Evolutionary conservation across 2,113 vertebrate species (phyloP).

Genomic region (Acanthochromis polyacanthus): DNA sequence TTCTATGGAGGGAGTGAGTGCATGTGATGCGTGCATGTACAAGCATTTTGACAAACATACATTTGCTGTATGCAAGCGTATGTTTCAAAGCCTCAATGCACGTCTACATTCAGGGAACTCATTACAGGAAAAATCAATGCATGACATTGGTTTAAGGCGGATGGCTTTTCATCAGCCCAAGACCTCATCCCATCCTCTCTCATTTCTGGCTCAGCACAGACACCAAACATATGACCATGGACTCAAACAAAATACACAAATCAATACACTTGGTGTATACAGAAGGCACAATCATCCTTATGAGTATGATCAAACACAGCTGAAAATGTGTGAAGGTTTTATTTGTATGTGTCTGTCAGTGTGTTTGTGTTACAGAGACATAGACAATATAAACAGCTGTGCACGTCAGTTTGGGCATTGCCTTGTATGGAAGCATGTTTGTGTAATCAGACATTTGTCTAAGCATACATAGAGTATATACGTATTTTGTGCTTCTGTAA

Average conservation of each 20-base stretch:
- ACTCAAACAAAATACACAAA: constrained; percentile 46
- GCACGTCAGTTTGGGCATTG: constrained; percentile 5
- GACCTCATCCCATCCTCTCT: constrained; percentile 62
- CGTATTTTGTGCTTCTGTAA: constrained; percentile 30
- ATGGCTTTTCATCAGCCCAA: constrained; percentile 65
- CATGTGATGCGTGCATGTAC: constrained; percentile 7
- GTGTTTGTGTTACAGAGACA: constrained; percentile 8
- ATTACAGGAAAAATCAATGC: constrained; percentile 70
- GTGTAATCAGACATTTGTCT: not conserved
- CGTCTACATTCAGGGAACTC: constrained; percentile 58
- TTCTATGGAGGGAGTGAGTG: not conserved
- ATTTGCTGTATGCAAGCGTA: not conserved
- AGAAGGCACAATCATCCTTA: constrained; percentile 46
- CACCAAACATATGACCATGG: constrained; percentile 35
- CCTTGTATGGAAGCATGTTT: not conserved
- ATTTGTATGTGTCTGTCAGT: constrained; percentile 24
- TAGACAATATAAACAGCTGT: constrained; percentile 11
- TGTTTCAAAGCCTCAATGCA: constrained; percentile 35
- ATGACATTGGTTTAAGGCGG: constrained; percentile 61
- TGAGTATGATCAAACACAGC: constrained; percentile 40
- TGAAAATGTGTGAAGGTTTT: constrained; percentile 36
- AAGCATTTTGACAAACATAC: not conserved
- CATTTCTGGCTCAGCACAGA: constrained; percentile 50
- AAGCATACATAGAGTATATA: not conserved
- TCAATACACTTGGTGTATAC: constrained; percentile 53